Evolutionary conservation across 1,140 invertebrate genomes (phyloP).

Genomic region (Anastrepha ludens): DNA sequence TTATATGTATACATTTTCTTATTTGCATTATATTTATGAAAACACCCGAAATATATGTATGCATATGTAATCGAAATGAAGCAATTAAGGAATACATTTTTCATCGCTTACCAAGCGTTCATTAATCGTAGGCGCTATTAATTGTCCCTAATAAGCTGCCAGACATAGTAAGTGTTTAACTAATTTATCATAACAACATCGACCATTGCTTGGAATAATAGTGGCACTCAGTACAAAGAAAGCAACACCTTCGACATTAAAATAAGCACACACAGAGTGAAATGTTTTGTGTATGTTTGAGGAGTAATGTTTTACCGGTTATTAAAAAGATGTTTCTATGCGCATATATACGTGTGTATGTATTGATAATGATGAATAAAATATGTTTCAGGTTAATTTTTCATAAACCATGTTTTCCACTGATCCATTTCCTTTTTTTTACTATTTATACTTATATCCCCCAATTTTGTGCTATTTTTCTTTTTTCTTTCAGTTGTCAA

Average conservation of each 20-base stretch:
- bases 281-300: too few relatives aligned
- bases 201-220: not conserved
- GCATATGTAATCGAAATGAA: not conserved
- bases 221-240: too few relatives aligned
- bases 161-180: not conserved
- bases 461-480: not conserved
- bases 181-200: conserved; percentile 25
- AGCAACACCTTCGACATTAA: not conserved
- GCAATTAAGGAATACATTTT: not conserved
- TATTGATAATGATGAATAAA: not conserved
- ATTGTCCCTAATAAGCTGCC: not conserved
- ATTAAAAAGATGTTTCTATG: not conserved
- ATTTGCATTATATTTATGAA: too few relatives aligned
- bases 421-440: not conserved
- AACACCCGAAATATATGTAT: not conserved
- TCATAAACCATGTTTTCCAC: too few relatives aligned
- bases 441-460: not conserved
- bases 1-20: too few relatives aligned
- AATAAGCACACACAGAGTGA: not conserved
- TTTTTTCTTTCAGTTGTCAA: not conserved
- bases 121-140: not conserved
- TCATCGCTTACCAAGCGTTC: not conserved
- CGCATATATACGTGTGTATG: not conserved
- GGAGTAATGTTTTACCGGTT: too few relatives aligned
- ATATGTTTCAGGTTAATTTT: not conserved